Conservation (phyloP, 2,113 vertebrate genomes). For the Melanerpes aurifrons region DNA sequence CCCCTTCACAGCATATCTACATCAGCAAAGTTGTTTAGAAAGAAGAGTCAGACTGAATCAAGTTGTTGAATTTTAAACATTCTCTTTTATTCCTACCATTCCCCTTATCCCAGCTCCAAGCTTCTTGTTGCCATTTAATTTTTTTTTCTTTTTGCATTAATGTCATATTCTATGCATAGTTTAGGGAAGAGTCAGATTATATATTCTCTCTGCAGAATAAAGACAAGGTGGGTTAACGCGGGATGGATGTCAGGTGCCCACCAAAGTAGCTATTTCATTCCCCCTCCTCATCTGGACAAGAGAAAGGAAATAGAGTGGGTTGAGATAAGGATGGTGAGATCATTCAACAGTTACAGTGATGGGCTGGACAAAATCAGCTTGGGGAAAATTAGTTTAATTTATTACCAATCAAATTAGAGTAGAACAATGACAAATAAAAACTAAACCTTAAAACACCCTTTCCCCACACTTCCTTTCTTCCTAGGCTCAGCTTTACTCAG, state of each 20-base stretch:
- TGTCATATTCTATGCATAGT: not conserved
- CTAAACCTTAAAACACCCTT: not conserved
- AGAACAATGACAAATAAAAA: not conserved
- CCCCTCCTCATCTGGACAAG: too few species aligned
- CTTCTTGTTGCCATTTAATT: not conserved
- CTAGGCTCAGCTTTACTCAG: not conserved
- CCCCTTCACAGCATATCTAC: not conserved
- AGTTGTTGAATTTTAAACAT: not conserved
- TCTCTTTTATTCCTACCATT: not conserved
- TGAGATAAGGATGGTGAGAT: too few species aligned
- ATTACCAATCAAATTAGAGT: too few species aligned
- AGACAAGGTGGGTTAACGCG: not conserved
- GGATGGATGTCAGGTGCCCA: too few species aligned
- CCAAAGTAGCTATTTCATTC: too few species aligned
- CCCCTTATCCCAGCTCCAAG: not conserved
- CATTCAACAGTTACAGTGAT: too few species aligned
- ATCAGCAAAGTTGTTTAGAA: not conserved
- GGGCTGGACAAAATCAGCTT: too few species aligned
- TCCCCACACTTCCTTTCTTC: fast-evolving
- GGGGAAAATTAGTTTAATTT: too few species aligned
- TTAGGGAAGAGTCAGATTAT: not conserved
- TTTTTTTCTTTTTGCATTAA: not conserved
- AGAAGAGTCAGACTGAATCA: not conserved
- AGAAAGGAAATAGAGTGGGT: too few species aligned
- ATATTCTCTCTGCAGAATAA: not conserved